Evolutionary conservation across 2,797 vertebrate species (phyloP).

Genomic region (Bradypus variegatus): DNA sequence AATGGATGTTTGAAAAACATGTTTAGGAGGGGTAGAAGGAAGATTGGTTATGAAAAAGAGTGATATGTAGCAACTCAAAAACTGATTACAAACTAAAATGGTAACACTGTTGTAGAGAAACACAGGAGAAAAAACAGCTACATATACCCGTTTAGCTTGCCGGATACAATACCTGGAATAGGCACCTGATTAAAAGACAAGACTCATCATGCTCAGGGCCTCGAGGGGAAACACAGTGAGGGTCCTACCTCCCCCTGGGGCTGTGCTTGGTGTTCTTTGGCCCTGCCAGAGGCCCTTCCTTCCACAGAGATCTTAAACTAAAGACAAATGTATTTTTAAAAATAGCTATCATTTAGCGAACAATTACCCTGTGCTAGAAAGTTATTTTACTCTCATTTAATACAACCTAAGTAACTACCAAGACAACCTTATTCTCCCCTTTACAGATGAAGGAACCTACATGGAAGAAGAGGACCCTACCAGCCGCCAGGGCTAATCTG

Average conservation of each 20-base stretch:
- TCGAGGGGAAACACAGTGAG: neutral
- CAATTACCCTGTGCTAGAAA: neutral
- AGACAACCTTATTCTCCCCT: neutral
- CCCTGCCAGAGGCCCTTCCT: neutral
- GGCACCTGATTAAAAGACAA: neutral
- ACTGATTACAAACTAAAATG: neutral
- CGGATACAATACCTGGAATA: neutral
- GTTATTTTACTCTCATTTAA: neutral
- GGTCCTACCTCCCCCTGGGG: neutral
- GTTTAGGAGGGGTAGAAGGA: neutral
- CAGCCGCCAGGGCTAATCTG: neutral
- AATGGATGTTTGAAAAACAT: neutral
- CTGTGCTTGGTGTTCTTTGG: neutral
- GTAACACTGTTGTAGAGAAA: neutral
- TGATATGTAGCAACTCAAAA: neutral
- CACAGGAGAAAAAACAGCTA: no score
- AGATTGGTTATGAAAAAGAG: neutral
- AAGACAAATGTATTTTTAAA: neutral
- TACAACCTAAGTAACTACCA: neutral
- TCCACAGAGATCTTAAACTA: neutral
- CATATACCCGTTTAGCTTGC: neutral
- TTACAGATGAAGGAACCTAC: neutral
- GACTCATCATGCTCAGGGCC: neutral
- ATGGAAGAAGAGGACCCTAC: neutral
- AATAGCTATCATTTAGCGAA: neutral